A percentile compares a stretch with the other conserved stretches of the same genome.
Evolutionary conservation across 2,888 invertebrate genomes (phyloP).

Genomic region (Pyralis farinalis): DNA sequence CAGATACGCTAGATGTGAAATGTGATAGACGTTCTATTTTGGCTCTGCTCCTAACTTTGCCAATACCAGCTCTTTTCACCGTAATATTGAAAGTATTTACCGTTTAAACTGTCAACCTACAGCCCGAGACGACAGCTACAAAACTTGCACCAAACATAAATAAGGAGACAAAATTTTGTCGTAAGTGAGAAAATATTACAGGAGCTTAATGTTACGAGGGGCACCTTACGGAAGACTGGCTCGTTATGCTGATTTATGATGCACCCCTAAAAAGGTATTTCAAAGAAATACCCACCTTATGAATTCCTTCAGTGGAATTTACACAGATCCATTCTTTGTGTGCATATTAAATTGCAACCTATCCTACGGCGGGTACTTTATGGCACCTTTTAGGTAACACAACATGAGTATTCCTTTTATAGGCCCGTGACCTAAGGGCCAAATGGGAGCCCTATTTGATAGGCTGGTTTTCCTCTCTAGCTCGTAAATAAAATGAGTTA

Average conservation of each 20-base stretch:
- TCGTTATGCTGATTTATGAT: slow-evolving; percentile 77
- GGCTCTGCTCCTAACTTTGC: slow-evolving; percentile 1
- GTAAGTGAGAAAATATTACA: slow-evolving; percentile 79
- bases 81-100: slow-evolving; percentile 8
- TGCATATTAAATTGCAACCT: slow-evolving; percentile 27
- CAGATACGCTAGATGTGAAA: slow-evolving; percentile 13
- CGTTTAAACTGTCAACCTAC: slow-evolving; percentile 17
- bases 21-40: slow-evolving; percentile 12
- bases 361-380: neutral
- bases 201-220: slow-evolving; percentile 72
- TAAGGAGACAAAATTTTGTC: slow-evolving; percentile 73
- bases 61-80: slow-evolving; percentile 2
- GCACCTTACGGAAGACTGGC: slow-evolving; percentile 68
- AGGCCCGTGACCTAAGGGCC: too few relatives aligned
- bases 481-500: too few relatives aligned
- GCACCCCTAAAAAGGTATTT: slow-evolving; percentile 57
- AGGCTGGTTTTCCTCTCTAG: too few relatives aligned
- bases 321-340: slow-evolving; percentile 40
- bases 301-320: slow-evolving; percentile 53
- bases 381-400: neutral
- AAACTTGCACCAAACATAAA: slow-evolving; percentile 57
- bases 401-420: too few relatives aligned
- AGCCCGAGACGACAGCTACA: slow-evolving; percentile 59
- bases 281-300: slow-evolving; percentile 55
- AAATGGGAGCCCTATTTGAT: too few relatives aligned